phyloP scores from a whole-genome alignment of 2,888 invertebrate genomes.

The Lordiphosa fenestrarum region DNA sequence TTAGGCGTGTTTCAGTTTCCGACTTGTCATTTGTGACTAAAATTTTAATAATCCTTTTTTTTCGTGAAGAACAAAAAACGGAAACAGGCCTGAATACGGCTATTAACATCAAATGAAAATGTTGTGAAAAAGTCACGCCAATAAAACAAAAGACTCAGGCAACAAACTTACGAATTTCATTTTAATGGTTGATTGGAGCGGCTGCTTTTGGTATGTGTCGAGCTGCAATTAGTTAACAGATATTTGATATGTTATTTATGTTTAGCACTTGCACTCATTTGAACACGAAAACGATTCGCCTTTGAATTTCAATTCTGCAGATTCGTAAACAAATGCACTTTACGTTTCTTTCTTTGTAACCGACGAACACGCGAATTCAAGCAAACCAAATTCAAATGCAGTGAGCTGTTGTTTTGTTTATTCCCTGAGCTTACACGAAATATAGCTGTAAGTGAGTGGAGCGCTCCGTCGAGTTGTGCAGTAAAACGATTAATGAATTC shows the following conservation, averaged over 20 bases:
- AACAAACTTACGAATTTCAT: slow-evolving; percentile 73
- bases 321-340: slow-evolving; percentile 31
- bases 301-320: slow-evolving; percentile 22
- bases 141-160: slow-evolving; percentile 61
- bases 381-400: slow-evolving; percentile 28
- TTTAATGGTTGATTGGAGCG: slow-evolving; percentile 47
- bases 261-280: slow-evolving; percentile 44
- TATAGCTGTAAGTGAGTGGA: slow-evolving; percentile 24
- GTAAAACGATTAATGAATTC: slow-evolving; percentile 78
- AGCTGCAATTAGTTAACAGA: slow-evolving; percentile 70
- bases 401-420: slow-evolving; percentile 29
- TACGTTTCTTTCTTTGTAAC: slow-evolving; percentile 10
- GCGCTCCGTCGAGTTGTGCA: slow-evolving; percentile 63
- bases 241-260: slow-evolving; percentile 50
- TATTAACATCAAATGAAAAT: slow-evolving; percentile 23
- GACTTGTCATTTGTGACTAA: slow-evolving; percentile 20
- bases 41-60: slow-evolving; percentile 37
- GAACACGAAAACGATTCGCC: slow-evolving; percentile 34
- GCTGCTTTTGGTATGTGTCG: slow-evolving; percentile 24
- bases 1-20: no score
- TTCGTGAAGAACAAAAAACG: slow-evolving; percentile 13
- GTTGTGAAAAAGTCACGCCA: slow-evolving; percentile 48
- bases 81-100: no score
- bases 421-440: slow-evolving; percentile 47
- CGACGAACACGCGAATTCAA: slow-evolving; percentile 38